These are phyloP conservation scores for Pristionchus mayeri DNA, from an alignment of 2,888 invertebrate species.

Conservation along the genomic window DNA sequence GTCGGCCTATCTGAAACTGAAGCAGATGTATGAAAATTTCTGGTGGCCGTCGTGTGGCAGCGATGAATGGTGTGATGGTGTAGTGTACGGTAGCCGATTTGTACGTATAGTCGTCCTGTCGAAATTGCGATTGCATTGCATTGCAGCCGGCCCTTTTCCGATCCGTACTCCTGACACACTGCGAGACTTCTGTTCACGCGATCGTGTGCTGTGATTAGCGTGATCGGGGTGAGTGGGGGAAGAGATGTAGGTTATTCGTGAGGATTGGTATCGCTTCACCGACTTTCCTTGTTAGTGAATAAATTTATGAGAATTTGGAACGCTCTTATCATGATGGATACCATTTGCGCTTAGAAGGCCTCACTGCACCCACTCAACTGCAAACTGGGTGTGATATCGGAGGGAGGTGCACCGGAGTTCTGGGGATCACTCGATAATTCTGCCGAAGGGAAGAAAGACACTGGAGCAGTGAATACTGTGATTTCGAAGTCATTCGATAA, in stretches of 20 bases:
- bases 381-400: too few species aligned
- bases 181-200: slow-evolving; percentile 91
- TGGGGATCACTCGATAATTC: slow-evolving; percentile 61
- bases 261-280: too few species aligned
- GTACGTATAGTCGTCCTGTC: background rate
- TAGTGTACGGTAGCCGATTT: background rate
- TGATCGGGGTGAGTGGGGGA: slow-evolving; percentile 76
- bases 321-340: slow-evolving; percentile 99
- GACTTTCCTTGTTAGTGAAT: too few species aligned
- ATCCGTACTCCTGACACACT: slow-evolving; percentile 83
- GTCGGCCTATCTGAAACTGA: slow-evolving; percentile 51
- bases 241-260: too few species aligned
- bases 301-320: too few species aligned
- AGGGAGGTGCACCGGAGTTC: too few species aligned
- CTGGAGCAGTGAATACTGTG: too few species aligned
- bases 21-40: slow-evolving; percentile 54
- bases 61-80: slow-evolving; percentile 52
- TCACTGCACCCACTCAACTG: too few species aligned
- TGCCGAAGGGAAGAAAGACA: too few species aligned
- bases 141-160: slow-evolving; percentile 63
- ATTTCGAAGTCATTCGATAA: too few species aligned
- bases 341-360: slow-evolving; percentile 89
- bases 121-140: background rate
- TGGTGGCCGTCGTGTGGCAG: slow-evolving; percentile 92
- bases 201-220: slow-evolving; percentile 95